Conservation (phyloP, 2,113 vertebrate genomes). For the Centropristis striata region DNA sequence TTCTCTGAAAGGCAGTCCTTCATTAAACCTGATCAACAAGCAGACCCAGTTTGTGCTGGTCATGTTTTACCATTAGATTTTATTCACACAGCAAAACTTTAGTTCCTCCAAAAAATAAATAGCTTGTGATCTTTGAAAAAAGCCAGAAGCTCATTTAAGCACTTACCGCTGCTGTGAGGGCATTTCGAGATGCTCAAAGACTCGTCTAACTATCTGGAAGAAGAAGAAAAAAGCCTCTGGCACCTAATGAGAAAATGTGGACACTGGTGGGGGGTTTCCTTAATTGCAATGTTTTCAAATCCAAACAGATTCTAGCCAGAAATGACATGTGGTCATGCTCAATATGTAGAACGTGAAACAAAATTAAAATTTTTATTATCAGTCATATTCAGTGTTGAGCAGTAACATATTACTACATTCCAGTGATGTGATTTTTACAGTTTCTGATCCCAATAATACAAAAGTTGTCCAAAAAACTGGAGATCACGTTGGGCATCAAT, state of each 20-base stretch:
- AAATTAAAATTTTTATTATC: background rate
- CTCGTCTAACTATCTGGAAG: background rate
- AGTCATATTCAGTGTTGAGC: background rate
- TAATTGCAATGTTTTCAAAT: background rate
- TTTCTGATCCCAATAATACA: too few relatives aligned
- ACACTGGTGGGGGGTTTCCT: background rate
- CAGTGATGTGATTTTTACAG: background rate
- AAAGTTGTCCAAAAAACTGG: too few relatives aligned
- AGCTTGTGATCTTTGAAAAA: constrained; percentile 4
- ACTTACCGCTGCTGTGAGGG: background rate
- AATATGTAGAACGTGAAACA: background rate
- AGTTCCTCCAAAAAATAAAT: constrained; percentile 8
- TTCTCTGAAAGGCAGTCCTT: constrained; percentile 13
- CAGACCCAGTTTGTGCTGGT: background rate
- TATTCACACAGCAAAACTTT: background rate
- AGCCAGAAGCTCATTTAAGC: constrained; percentile 1
- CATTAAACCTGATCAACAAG: background rate
- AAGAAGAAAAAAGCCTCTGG: background rate
- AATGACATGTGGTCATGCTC: background rate
- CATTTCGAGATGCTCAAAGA: background rate
- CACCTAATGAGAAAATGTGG: background rate
- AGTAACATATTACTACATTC: background rate
- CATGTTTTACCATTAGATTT: background rate
- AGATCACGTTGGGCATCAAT: too few relatives aligned
- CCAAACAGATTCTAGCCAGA: background rate